These are phyloP conservation scores for Papilio glaucus DNA, from an alignment of 1,140 invertebrate species.

Conservation along the genomic window DNA sequence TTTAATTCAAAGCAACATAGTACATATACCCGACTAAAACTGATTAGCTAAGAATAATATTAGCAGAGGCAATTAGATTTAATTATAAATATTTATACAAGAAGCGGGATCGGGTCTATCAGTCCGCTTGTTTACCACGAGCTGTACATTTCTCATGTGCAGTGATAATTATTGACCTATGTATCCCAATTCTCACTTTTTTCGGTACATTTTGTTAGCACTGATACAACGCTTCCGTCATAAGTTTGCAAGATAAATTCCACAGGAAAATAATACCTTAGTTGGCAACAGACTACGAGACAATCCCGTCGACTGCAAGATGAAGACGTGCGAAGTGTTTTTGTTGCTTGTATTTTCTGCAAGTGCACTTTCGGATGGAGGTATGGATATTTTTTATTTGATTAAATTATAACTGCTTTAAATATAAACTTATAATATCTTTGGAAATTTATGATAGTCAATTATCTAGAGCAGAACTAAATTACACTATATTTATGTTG, in stretches of 20 bases:
- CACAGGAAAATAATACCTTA: neutral
- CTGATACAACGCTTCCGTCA: slow-evolving; percentile 27
- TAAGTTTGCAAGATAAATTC: neutral
- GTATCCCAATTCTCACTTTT: slow-evolving; percentile 20
- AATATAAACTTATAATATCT: no score
- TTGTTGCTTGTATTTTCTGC: slow-evolving; percentile 20
- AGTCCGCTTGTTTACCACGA: slow-evolving; percentile 14
- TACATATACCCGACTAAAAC: neutral
- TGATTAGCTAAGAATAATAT: slow-evolving; percentile 29
- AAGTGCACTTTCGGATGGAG: slow-evolving; percentile 28
- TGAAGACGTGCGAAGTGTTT: slow-evolving; percentile 19
- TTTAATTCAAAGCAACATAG: neutral
- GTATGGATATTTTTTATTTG: slow-evolving; percentile 7
- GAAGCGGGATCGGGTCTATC: neutral
- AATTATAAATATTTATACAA: slow-evolving; percentile 16
- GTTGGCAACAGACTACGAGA: neutral
- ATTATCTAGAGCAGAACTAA: no score
- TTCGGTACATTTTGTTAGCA: slow-evolving; percentile 18
- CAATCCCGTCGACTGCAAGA: neutral
- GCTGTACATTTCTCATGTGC: slow-evolving; percentile 27
- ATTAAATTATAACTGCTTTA: neutral
- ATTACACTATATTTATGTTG: neutral
- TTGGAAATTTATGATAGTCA: no score
- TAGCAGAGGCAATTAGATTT: neutral
- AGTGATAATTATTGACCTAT: slow-evolving; percentile 35